Percentiles rank a stretch among this genome's conserved stretches.
These are phyloP conservation scores for Lepeophtheirus nordmannii DNA, from an alignment of 2,888 invertebrate genomes.

Conservation along the genomic window DNA sequence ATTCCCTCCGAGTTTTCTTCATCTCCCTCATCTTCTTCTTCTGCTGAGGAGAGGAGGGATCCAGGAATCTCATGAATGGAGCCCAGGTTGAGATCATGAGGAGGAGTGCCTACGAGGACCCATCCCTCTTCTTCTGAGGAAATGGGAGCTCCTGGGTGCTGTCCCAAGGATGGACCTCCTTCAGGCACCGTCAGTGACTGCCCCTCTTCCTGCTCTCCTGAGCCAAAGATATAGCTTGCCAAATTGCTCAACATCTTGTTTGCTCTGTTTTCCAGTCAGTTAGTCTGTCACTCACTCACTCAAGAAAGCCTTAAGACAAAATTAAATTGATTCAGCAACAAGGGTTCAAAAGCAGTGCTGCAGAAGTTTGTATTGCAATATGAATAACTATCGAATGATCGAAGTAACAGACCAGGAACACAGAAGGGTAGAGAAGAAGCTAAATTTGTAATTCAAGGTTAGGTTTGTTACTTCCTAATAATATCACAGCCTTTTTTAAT, in stretches of 20 bases:
- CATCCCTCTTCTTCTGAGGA: background rate
- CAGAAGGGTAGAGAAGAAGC: background rate
- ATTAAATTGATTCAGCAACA: background rate
- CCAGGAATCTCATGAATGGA: background rate
- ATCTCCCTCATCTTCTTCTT: background rate
- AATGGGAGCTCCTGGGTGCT: background rate
- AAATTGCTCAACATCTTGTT: slow-evolving; percentile 3
- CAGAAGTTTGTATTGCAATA: background rate
- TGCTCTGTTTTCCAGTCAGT: no score
- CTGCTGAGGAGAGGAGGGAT: background rate
- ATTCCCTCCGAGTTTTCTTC: background rate
- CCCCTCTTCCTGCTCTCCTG: background rate
- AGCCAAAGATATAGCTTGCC: background rate
- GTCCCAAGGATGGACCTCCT: background rate
- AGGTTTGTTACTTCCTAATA: background rate
- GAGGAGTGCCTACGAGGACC: background rate
- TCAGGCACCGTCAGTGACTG: no score
- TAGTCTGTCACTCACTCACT: no score
- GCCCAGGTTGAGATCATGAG: slow-evolving; percentile 7
- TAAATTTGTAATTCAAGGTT: background rate
- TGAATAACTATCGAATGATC: no score
- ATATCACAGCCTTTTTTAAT: background rate
- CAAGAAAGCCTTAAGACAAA: no score
- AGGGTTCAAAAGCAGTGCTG: background rate
- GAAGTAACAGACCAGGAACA: background rate